Evolutionary conservation across 2,113 vertebrate genomes (phyloP).

Genomic region (Semicossyphus pulcher): DNA sequence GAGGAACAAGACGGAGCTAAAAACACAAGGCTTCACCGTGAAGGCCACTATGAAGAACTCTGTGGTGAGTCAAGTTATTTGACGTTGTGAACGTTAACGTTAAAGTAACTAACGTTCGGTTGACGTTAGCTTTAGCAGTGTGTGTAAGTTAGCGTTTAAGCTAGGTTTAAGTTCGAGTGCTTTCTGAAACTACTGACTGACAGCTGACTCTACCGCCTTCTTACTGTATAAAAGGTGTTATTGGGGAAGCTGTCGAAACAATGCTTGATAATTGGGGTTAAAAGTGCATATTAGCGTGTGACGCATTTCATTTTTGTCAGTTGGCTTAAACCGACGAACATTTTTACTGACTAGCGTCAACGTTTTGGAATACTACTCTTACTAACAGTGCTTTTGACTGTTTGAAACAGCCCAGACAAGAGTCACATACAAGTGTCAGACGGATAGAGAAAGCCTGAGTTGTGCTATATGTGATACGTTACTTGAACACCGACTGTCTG

Average conservation of each 20-base stretch:
- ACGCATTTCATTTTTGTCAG: neutral
- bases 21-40: constrained; percentile 74
- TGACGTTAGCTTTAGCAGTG: neutral
- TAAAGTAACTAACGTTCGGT: neutral
- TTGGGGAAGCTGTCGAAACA: neutral
- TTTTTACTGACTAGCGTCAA: too few relatives aligned
- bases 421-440: too few relatives aligned
- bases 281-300: neutral
- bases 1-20: constrained; percentile 43
- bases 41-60: constrained; percentile 79
- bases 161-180: neutral
- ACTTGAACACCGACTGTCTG: too few relatives aligned
- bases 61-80: constrained; percentile 73
- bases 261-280: neutral
- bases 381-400: neutral
- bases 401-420: too few relatives aligned
- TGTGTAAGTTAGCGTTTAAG: too few relatives aligned
- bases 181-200: neutral
- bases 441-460: too few relatives aligned
- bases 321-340: neutral
- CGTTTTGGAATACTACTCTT: too few relatives aligned
- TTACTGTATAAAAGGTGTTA: neutral
- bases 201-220: neutral
- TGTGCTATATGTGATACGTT: too few relatives aligned
- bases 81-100: neutral